Conservation (phyloP, 2,888 invertebrate genomes). For the Tetragonula carbonaria region DNA sequence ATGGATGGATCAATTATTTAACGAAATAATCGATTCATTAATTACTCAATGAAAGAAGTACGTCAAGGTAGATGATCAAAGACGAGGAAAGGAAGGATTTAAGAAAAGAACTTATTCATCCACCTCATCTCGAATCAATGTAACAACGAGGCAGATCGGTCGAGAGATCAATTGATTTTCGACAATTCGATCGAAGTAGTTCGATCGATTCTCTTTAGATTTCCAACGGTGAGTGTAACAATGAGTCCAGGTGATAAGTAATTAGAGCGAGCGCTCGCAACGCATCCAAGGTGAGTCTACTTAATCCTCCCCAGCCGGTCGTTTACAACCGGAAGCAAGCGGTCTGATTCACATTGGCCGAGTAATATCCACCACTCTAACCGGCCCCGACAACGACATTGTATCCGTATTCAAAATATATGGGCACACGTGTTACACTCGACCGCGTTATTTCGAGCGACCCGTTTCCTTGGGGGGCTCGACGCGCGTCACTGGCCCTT, state of each 20-base stretch:
- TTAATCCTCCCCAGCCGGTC: conserved; percentile 66
- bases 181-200: background rate
- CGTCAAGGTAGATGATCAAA: too few relatives aligned
- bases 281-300: conserved; percentile 66
- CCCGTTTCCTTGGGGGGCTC: conserved; percentile 62
- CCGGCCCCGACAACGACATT: conserved; percentile 57
- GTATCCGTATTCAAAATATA: conserved; percentile 67
- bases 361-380: conserved; percentile 58
- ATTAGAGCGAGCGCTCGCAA: conserved; percentile 65
- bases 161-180: background rate
- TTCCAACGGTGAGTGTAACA: conserved; percentile 37
- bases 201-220: background rate
- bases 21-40: too few relatives aligned
- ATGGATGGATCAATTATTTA: too few relatives aligned
- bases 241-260: conserved; percentile 66
- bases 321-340: conserved; percentile 70
- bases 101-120: background rate
- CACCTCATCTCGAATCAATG: background rate
- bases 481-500: conserved; percentile 56
- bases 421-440: conserved; percentile 66
- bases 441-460: conserved; percentile 65
- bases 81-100: too few relatives aligned
- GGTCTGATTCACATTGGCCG: conserved; percentile 62
- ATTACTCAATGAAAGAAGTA: too few relatives aligned
- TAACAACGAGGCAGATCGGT: background rate